Evolutionary conservation across 2,797 vertebrate genomes (phyloP), one percentile per base, ranked within the genome.

Genomic region (Pseudochaenichthys georgianus): DNA sequence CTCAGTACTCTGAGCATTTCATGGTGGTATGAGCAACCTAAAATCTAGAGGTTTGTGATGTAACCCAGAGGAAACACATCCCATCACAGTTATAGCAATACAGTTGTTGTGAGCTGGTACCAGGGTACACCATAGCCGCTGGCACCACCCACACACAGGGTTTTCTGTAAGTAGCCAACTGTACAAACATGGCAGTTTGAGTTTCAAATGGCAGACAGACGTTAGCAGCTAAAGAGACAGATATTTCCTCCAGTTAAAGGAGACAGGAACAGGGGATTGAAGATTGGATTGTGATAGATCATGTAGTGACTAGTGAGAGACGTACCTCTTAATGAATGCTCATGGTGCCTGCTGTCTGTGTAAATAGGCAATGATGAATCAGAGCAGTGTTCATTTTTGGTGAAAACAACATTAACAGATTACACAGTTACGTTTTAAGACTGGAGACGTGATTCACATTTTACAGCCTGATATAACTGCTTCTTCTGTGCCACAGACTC

Each of bases 81-180:
- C 19, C 9, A 45, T 1, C 62, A 45, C 74, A 46, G 54, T 57
- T 55, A 8, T 38, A 38, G 34, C 3, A 9, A 45, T 31, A 3
- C 1, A 46, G 13, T 8, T 23, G 64, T 13, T 2, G 51, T 42
- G 62, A 82, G 47, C 66, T 13, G 34, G 34, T 38, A 47, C 43
- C 16, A 7, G 47, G n/a, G 21, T 73, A 13, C 12, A 43, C 38
- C 45, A 3, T 45, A 57, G 52, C 70, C 63, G 69, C 67, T 2
- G 57, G 64, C 60, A 28, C 45, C 19, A 0, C 83, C 73, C 64
- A 82, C 83, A 43, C 34, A 38, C 28, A 9, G 8, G 34, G 6
- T 3, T 9, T 38, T 9, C 34, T 38, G 9, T 3, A 23, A 31
- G 31, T n/a, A 63, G 13, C 0, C 16, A 23, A 3, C 13, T 7